Percentiles rank a stretch among this genome's conserved stretches.
Evolutionary conservation across 2,888 invertebrate species (phyloP).

Genomic region (Polyommatus iphigenia): DNA sequence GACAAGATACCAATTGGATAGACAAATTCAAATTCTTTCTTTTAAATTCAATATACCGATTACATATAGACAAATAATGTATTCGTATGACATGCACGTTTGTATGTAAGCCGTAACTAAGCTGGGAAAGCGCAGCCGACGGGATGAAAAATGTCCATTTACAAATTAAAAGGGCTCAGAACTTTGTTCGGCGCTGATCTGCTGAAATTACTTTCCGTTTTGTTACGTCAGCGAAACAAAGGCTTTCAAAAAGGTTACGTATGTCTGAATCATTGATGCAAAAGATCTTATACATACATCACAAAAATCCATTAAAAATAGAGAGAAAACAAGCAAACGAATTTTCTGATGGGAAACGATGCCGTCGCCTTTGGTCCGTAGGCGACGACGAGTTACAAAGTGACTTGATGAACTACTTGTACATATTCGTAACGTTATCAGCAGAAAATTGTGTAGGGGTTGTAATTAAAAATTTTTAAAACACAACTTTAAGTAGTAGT

Average conservation of each 20-base stretch:
- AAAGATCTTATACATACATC: too few relatives aligned
- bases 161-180: constrained; percentile 22
- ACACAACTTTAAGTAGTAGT: too few relatives aligned
- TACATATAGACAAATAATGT: not conserved
- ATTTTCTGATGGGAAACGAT: too few relatives aligned
- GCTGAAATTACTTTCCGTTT: constrained; percentile 1
- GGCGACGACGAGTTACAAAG: too few relatives aligned
- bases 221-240: not conserved
- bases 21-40: not conserved
- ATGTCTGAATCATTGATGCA: not conserved
- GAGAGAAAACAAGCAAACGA: not conserved
- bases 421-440: too few relatives aligned
- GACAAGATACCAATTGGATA: not conserved
- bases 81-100: not conserved
- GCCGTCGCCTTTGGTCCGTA: too few relatives aligned
- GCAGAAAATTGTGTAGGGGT: too few relatives aligned
- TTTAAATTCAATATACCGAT: not conserved
- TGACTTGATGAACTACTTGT: too few relatives aligned
- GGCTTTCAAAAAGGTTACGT: not conserved
- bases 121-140: constrained; percentile 20
- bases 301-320: not conserved
- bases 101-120: constrained; percentile 1
- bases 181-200: not conserved
- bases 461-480: too few relatives aligned
- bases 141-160: constrained; percentile 26